Evolutionary conservation across 92 coral and sea anemone genomes (phyloP).

Genomic region (Phymanthus crucifer): DNA sequence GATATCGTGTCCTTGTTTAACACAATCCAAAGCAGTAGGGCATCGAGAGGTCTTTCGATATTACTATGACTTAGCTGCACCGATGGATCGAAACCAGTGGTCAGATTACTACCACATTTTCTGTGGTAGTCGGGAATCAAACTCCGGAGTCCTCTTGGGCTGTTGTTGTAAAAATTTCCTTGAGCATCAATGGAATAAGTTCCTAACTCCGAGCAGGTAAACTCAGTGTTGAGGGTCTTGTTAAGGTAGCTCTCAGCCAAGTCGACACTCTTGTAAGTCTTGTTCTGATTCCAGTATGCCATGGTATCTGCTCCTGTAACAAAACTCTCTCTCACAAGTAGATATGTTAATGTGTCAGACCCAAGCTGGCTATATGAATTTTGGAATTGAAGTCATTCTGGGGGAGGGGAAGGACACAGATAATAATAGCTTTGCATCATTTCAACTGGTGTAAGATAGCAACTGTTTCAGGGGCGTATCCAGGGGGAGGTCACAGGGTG

Average conservation of each 20-base stretch:
- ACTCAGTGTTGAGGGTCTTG: neutral
- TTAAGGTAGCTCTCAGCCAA: neutral
- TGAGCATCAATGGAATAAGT: constrained; percentile 13
- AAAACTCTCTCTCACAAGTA: neutral
- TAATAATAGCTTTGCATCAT: too few species aligned
- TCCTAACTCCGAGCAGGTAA: constrained; percentile 12
- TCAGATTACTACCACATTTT: neutral
- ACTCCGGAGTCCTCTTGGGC: constrained; percentile 10
- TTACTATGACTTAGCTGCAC: neutral
- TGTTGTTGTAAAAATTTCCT: constrained; percentile 18
- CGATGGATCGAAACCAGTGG: neutral
- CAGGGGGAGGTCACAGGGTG: too few species aligned
- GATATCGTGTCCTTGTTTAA: neutral
- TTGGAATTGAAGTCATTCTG: neutral
- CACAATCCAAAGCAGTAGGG: neutral
- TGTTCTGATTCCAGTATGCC: neutral
- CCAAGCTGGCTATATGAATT: neutral
- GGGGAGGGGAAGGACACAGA: neutral
- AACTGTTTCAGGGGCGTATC: too few species aligned
- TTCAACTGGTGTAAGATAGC: too few species aligned
- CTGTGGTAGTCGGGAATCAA: neutral
- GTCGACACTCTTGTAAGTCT: neutral
- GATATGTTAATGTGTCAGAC: neutral
- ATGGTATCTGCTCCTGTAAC: neutral
- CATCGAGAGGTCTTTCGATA: neutral